These are phyloP conservation scores for Salticus scenicus DNA, from an alignment of 2,888 invertebrate species.

Conservation along the genomic window DNA sequence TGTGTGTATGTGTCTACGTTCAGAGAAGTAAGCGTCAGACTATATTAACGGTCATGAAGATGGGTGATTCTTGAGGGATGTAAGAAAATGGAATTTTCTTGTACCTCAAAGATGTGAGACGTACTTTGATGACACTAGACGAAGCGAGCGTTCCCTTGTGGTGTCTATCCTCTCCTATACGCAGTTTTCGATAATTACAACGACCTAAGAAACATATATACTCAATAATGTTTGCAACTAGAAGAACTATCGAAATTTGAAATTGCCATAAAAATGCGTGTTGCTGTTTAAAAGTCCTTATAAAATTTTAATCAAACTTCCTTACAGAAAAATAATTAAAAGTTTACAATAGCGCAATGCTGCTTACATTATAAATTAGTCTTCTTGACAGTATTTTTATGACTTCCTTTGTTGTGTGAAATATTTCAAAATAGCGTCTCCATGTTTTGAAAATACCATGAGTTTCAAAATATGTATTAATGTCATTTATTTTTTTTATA, in stretches of 20 bases:
- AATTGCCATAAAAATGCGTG: not conserved
- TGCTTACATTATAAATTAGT: too few relatives aligned
- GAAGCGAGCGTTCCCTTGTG: slow-evolving; percentile 27
- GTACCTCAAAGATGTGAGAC: slow-evolving; percentile 44
- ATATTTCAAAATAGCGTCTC: too few relatives aligned
- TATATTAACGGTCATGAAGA: slow-evolving; percentile 68
- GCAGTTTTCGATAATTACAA: not conserved
- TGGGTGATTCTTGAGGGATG: slow-evolving; percentile 63
- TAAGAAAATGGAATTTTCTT: slow-evolving; percentile 66
- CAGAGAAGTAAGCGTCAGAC: not conserved
- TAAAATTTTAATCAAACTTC: too few relatives aligned
- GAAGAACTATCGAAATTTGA: not conserved
- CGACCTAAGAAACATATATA: not conserved
- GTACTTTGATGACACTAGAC: slow-evolving; percentile 49
- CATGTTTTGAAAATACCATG: too few relatives aligned
- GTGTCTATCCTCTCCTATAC: not conserved
- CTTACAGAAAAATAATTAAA: too few relatives aligned
- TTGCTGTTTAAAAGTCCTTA: not conserved
- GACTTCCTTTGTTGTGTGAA: too few relatives aligned
- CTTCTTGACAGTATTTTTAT: too few relatives aligned
- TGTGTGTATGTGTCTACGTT: not conserved
- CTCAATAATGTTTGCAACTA: not conserved
- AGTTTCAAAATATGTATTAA: too few relatives aligned
- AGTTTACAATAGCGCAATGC: too few relatives aligned
- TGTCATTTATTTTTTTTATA: too few relatives aligned